These are phyloP conservation scores for Lamellibrachia columna DNA, from an alignment of 2,888 invertebrate species.

Conservation along the genomic window DNA sequence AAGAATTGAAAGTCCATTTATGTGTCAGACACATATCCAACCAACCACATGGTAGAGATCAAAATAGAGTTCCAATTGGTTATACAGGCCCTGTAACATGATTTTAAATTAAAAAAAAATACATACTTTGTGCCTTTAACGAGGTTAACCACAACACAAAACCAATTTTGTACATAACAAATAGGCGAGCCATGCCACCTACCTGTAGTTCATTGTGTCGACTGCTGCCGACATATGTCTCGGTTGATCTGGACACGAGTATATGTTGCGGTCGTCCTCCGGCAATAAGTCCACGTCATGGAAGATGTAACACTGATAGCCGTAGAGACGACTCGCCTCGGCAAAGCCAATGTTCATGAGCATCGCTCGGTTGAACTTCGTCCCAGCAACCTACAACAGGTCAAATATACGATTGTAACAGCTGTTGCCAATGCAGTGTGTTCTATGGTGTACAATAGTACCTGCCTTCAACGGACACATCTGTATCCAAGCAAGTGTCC, in stretches of 20 bases:
- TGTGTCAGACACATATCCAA: too few relatives aligned
- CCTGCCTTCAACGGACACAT: too few relatives aligned
- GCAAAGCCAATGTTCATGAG: conserved; percentile 95
- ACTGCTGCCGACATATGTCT: conserved; percentile 71
- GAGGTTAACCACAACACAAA: too few relatives aligned
- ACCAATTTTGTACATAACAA: too few relatives aligned
- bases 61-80: too few relatives aligned
- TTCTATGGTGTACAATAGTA: too few relatives aligned
- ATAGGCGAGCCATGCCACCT: not conserved
- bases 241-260: conserved; percentile 85
- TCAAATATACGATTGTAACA: not conserved
- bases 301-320: conserved; percentile 86
- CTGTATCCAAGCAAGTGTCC: too few relatives aligned
- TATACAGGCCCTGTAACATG: too few relatives aligned
- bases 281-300: conserved; percentile 96
- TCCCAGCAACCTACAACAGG: not conserved
- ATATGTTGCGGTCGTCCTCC: conserved; percentile 89
- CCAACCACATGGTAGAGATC: too few relatives aligned
- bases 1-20: too few relatives aligned
- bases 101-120: too few relatives aligned
- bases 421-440: not conserved
- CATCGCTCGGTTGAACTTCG: conserved; percentile 87
- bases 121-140: too few relatives aligned
- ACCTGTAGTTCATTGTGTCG: conserved; percentile 32
- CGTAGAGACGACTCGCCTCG: conserved; percentile 81